Conservation (phyloP, 1,140 invertebrate species). For the Drosophila kurseongensis region DNA sequence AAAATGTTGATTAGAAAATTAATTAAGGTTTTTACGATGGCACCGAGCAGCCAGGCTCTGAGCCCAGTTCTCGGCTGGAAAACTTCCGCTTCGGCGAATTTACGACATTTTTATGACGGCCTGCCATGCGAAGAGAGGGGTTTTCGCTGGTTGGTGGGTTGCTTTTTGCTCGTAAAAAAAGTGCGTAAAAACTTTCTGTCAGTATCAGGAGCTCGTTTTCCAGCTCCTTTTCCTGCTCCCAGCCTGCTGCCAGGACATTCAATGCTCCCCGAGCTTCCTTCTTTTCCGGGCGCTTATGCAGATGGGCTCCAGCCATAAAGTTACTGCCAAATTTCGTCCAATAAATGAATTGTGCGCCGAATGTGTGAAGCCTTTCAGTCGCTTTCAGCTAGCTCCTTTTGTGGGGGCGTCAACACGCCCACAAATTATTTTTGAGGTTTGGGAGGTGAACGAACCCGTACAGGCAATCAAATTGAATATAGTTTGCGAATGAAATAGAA, state of each 20-base stretch:
- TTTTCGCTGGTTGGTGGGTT: neutral
- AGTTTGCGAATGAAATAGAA: no score
- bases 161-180: slow-evolving; percentile 65
- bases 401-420: slow-evolving; percentile 44
- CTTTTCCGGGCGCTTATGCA: slow-evolving; percentile 60
- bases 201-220: slow-evolving; percentile 31
- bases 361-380: slow-evolving; percentile 70
- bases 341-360: slow-evolving; percentile 72
- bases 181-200: slow-evolving; percentile 71
- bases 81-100: slow-evolving; percentile 78
- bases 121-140: slow-evolving; percentile 62
- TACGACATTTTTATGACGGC: slow-evolving; percentile 80
- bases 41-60: slow-evolving; percentile 26
- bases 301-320: slow-evolving; percentile 70
- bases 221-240: slow-evolving; percentile 7
- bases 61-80: slow-evolving; percentile 33
- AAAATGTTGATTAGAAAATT: slow-evolving; percentile 84
- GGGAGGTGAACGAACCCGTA: slow-evolving; percentile 30
- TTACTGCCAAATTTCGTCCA: slow-evolving; percentile 51
- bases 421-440: slow-evolving; percentile 25
- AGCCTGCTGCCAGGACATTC: slow-evolving; percentile 25
- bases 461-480: slow-evolving; percentile 2
- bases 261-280: neutral
- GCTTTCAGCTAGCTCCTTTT: slow-evolving; percentile 1
- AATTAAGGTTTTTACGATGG: slow-evolving; percentile 83